phyloP scores from a whole-genome alignment of 2,888 invertebrate genomes.

The Neocrepidodera transversa region DNA sequence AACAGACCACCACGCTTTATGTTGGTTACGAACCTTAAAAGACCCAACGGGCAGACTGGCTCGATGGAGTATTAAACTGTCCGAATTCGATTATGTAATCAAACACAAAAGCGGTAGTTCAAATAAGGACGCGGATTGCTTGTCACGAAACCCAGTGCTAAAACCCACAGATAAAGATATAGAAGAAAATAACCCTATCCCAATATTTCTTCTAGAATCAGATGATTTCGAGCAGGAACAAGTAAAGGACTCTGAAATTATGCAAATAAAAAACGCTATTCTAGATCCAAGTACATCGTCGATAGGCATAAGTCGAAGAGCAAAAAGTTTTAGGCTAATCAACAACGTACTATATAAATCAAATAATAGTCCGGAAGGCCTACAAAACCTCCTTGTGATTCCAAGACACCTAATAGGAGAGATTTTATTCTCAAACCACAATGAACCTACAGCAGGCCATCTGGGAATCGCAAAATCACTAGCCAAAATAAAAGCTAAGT shows the following conservation, averaged over 20 bases:
- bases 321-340: slow-evolving; percentile 33
- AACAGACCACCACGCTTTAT: slow-evolving; percentile 28
- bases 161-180: background rate
- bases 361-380: slow-evolving; percentile 24
- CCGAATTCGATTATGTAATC: background rate
- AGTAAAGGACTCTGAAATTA: slow-evolving; percentile 22
- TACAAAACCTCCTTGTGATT: slow-evolving; percentile 38
- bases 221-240: slow-evolving; percentile 33
- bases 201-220: slow-evolving; percentile 27
- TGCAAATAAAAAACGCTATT: slow-evolving; percentile 29
- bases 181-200: slow-evolving; percentile 23
- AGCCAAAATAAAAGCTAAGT: no score
- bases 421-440: slow-evolving; percentile 37
- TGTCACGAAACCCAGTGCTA: slow-evolving; percentile 23
- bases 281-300: slow-evolving; percentile 3
- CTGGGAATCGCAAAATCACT: background rate
- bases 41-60: background rate
- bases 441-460: background rate
- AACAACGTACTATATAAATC: slow-evolving; percentile 35
- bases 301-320: slow-evolving; percentile 33
- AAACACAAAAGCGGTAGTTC: background rate
- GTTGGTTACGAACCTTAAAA: background rate
- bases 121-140: background rate
- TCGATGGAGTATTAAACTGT: background rate
- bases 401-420: slow-evolving; percentile 32